Conservation (phyloP, 2,888 invertebrate genomes). For the Crocallis elinguaria region DNA sequence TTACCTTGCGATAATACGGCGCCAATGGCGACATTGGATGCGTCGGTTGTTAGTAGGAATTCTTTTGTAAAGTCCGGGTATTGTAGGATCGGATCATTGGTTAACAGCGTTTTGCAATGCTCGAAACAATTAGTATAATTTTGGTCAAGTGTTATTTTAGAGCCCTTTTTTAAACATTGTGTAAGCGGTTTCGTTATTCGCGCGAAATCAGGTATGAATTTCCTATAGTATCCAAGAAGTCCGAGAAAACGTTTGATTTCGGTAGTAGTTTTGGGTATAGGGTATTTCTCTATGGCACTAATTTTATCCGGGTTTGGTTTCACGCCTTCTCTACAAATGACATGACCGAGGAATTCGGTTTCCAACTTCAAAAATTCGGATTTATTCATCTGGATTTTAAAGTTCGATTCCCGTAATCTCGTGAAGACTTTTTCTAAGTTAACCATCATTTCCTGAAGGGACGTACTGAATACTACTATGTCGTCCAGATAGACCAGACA, state of each 20-base stretch:
- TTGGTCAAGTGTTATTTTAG: too few species aligned
- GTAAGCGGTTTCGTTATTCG: not conserved
- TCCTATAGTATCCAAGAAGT: slow-evolving; percentile 40
- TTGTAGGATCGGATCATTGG: slow-evolving; percentile 47
- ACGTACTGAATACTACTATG: slow-evolving; percentile 43
- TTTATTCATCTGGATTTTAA: slow-evolving; percentile 44
- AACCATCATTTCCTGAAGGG: not conserved
- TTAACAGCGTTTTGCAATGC: slow-evolving; percentile 33
- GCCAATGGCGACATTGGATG: slow-evolving; percentile 45
- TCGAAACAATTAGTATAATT: slow-evolving; percentile 39
- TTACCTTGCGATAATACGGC: slow-evolving; percentile 41
- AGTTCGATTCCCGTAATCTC: slow-evolving; percentile 35
- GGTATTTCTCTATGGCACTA: slow-evolving; percentile 37
- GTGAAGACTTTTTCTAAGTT: slow-evolving; percentile 40
- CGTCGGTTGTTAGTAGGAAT: slow-evolving; percentile 45
- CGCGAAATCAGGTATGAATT: too few species aligned
- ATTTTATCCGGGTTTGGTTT: slow-evolving; percentile 45
- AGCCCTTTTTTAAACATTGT: too few species aligned
- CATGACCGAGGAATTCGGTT: slow-evolving; percentile 40
- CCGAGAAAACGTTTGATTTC: slow-evolving; percentile 44
- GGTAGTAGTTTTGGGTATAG: slow-evolving; percentile 40
- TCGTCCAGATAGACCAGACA: slow-evolving; percentile 49
- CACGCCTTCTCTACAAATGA: slow-evolving; percentile 38
- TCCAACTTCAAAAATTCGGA: slow-evolving; percentile 41
- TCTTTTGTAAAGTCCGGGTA: slow-evolving; percentile 51